Evolutionary conservation across 2,797 vertebrate species (phyloP), one percentile per base, ranked within the genome.

Genomic region (Danio jaintianensis): DNA sequence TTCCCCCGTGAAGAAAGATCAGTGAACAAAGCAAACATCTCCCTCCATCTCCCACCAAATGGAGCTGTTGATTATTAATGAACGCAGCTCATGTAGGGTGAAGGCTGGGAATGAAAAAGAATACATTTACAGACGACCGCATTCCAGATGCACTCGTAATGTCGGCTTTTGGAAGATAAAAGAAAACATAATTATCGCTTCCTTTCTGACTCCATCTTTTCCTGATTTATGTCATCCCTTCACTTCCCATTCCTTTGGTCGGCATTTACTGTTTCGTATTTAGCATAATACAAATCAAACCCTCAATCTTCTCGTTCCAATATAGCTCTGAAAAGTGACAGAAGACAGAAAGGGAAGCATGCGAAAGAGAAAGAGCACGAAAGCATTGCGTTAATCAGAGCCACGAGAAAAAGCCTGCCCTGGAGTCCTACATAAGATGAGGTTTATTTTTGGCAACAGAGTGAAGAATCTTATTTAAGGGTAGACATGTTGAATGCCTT

Each of bases 401-500:
- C 85, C 90, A 87, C 79, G 83, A 91, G 85, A 89, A 88, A 85
- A 89, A 86, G 86, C 82, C 86, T 89, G 83, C 88, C 93, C 93
- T 82, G 85, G 84, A 90, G 92, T 85, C 71, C 88, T 83, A 87
- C 91, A 92, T 88, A 92, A 91, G n/a, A 93, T 91, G 84, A 81
- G 88, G 88, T 92, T 93, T 93, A 93, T 94, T 94, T 93, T 91
- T 86, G 86, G 92, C 90, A 90, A 79, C 89, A 82, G 88, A 90
- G 92, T 89, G 85, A 86, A 89, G 90, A 90, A 89, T 92, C 89
- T 90, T 91, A 89, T 92, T 91, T 92, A 86, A 86, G 90, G 85
- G 91, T 86, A 91, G 93, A 92, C 90, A 91, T 87, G 89, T 89
- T 90, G 93, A 93, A 91, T 93, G 89, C 87, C 91, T 92, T 91